Percentiles rank a stretch among this genome's conserved stretches.
Evolutionary conservation across 1,140 invertebrate genomes (phyloP).

Genomic region (Uloborus diversus): DNA sequence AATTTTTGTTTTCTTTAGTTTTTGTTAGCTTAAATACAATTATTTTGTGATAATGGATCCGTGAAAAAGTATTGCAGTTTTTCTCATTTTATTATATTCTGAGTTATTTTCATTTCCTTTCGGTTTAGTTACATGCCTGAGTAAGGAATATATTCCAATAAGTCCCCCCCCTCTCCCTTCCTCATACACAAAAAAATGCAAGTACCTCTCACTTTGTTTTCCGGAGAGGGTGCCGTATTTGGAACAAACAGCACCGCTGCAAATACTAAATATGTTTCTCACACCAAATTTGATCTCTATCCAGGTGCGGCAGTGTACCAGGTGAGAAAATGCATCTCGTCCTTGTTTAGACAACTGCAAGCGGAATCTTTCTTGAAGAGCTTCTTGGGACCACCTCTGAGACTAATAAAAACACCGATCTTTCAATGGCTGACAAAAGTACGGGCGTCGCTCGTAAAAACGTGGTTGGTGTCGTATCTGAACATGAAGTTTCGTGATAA

Average conservation of each 20-base stretch:
- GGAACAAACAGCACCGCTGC: neutral
- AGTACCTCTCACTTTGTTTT: neutral
- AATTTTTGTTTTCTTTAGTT: too few species aligned
- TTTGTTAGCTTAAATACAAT: too few species aligned
- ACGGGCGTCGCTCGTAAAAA: conserved; percentile 7
- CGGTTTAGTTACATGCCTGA: too few species aligned
- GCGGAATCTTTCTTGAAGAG: conserved; percentile 1
- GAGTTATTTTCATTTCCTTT: too few species aligned
- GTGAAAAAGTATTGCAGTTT: too few species aligned
- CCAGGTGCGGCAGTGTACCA: neutral
- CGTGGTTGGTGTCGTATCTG: neutral
- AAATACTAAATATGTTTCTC: neutral
- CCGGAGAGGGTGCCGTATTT: neutral
- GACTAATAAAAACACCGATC: conserved; percentile 29
- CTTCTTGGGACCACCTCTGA: neutral
- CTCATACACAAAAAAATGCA: too few species aligned
- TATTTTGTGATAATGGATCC: too few species aligned
- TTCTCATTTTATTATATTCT: too few species aligned
- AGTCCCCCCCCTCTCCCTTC: too few species aligned
- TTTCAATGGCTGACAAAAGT: conserved; percentile 5
- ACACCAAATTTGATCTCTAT: too few species aligned
- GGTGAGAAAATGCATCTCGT: neutral
- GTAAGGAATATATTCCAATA: too few species aligned
- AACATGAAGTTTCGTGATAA: neutral
- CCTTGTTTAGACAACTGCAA: conserved; percentile 18